Evolutionary conservation across 2,797 vertebrate species (phyloP), one percentile per base, ranked within the genome.

Genomic region (Aselliscus stoliczkanus): DNA sequence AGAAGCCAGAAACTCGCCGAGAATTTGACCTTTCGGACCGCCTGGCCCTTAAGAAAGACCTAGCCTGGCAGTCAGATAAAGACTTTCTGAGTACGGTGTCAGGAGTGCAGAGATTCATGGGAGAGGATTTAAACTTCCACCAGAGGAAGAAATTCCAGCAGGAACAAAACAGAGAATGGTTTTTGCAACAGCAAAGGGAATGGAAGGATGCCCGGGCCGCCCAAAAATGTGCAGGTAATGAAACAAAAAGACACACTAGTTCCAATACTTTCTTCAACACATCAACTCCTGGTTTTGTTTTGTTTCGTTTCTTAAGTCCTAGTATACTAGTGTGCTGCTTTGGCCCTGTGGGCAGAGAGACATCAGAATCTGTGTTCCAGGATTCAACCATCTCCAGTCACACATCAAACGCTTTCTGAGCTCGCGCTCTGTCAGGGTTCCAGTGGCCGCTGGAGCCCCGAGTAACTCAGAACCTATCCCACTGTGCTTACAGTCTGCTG

Each of bases 151-250:
- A 95, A 96, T 98, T 98, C 72, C 99, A 99, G 96, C 98, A 98
- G 97, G 98, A 99, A 89, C 99, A 99, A 97, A 98, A 99, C 60
- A 98, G 99, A 56, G 98, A 98, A 31, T 99, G 99, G 99, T 98
- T 97, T 83, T 85, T 98, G 84, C 99, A 99, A 65, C 99, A 99
- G 93, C 99, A 99, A 58, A 95, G 96, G 0, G 99, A 99, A 5
- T 94, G 62, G 94, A 96, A 98, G 31, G 91, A 90, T 27, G 98
- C 98, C 1, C 98, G 97, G 12, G 98, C 98, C 5, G 97, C 98
- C 29, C 98, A 98, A 44, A 98, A 97, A 65, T n/a, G 97, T 62
- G 97, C 98, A 97, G 99, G 99, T 99, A 97, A 93, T 0, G 23
- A 10, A 17, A 12, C 58, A 17, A 3, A 31, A 27, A 25, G 70